Base-by-base conservation (phyloP, 2,888 invertebrate genomes). In the Cataglyphis livida region DNA sequence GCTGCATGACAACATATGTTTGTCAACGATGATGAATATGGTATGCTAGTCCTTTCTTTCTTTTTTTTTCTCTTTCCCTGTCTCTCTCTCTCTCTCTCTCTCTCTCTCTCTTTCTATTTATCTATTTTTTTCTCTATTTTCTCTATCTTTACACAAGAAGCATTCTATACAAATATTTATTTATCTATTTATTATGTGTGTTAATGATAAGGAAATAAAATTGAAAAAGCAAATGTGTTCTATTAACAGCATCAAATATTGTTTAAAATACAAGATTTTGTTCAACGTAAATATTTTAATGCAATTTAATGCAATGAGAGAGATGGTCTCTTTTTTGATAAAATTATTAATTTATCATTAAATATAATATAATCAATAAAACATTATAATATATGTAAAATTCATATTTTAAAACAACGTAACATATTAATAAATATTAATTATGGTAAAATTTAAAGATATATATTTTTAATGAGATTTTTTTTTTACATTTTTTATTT, bases 21-120 rank as follows among this genome's bases (percentile, higher is more conserved):
- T 76, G 38, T 38, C 66, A 76, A 66, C 66, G 54, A 76, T 38
- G 25, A 28, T 76, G 66, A 54, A 66, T 65, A 54, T 38, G 18
- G 1, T n/a, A 21, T 18, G 32, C 32, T 32, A 6, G 32, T 5
- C 6, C 32, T 32, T 32, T 35, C 12, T 25, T 10, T 18, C 2
- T 64, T 4, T 41, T 3, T 64, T 4, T 21, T 15, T 21, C 15
- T 48, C 32, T 35, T 7, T 25, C 12, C 9, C 10, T 64, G 32
- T 21, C 1, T 64, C 2, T 64, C 2, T 21, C n/a, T 21, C 15
- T 48, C 32, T 35, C 12, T 25, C 12, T 18, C 10, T 64, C 44
- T 21, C 1, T 64, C 2, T 64, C 7, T 21, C 15, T 21, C 10
- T 48, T 1, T 48, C 4, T n/a, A 6, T 48, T 18, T 38, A 28